Evolutionary conservation across 1,140 invertebrate genomes (phyloP).

Genomic region (Aethina tumida): DNA sequence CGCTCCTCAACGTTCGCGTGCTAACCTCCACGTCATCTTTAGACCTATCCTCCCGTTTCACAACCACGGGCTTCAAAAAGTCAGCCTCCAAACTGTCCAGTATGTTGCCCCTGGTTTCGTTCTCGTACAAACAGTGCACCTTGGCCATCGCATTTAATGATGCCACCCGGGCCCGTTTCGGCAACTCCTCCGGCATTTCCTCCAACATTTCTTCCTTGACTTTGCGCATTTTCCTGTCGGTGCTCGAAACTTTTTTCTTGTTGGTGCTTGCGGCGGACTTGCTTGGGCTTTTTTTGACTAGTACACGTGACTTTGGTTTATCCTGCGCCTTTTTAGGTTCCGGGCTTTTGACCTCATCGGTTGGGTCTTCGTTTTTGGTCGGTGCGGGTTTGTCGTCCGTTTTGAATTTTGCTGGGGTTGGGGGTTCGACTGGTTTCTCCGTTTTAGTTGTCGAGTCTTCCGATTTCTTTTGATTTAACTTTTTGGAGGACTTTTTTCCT

Average conservation of each 20-base stretch:
- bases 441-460: not conserved
- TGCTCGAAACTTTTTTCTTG: conserved; percentile 3
- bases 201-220: not conserved
- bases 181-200: conserved; percentile 19
- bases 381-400: conserved; percentile 1
- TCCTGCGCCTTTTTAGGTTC: too few relatives aligned
- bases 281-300: not conserved
- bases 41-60: conserved; percentile 31
- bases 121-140: conserved; percentile 84
- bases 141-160: conserved; percentile 85
- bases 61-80: conserved; percentile 34
- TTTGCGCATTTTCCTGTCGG: not conserved
- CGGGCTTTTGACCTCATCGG: not conserved
- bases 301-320: not conserved
- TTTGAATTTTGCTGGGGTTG: conserved; percentile 5
- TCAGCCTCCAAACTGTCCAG: conserved; percentile 41
- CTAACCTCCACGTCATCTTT: conserved; percentile 11
- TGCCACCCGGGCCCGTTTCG: conserved; percentile 73
- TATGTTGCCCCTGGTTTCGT: conserved; percentile 66
- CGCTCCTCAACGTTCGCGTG: conserved; percentile 55
- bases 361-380: conserved; percentile 1
- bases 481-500: conserved; percentile 3
- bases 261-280: not conserved
- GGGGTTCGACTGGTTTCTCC: not conserved
- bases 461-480: conserved; percentile 12